These are phyloP conservation scores for Lophotriccus pileatus DNA, from an alignment of 2,797 vertebrate species.

Conservation along the genomic window DNA sequence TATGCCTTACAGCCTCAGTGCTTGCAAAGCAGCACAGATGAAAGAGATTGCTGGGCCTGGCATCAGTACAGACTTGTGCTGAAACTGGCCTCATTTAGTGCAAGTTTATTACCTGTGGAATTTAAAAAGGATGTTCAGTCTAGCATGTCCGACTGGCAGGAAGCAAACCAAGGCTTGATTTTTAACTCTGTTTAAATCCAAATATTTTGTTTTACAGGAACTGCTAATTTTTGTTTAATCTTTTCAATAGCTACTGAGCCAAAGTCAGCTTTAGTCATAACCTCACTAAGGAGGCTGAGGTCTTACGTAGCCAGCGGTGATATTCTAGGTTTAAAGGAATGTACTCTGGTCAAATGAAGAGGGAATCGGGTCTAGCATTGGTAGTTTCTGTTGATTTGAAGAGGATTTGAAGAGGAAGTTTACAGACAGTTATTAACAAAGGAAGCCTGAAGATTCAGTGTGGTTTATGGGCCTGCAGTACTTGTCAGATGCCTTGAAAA, in stretches of 20 bases:
- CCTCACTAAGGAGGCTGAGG: background rate
- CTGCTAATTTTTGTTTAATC: conserved; percentile 64
- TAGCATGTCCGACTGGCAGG: conserved; percentile 68
- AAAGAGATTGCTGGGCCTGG: conserved; percentile 68
- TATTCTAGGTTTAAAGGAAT: background rate
- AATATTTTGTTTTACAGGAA: conserved; percentile 43
- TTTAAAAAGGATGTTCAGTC: conserved; percentile 73
- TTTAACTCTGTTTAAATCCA: conserved; percentile 59
- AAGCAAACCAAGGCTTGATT: conserved; percentile 66
- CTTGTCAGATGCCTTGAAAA: background rate
- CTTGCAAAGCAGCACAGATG: conserved; percentile 53
- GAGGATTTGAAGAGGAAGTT: background rate
- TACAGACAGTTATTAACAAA: background rate
- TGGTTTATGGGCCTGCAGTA: background rate
- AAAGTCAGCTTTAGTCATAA: background rate
- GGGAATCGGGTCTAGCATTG: background rate
- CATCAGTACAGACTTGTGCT: conserved; percentile 61
- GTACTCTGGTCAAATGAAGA: background rate
- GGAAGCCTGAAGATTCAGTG: background rate
- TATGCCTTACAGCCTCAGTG: background rate
- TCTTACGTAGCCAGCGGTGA: background rate
- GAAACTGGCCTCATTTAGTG: conserved; percentile 56
- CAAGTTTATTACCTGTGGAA: conserved; percentile 75
- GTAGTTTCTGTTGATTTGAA: conserved; percentile 14
- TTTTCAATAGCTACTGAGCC: conserved; percentile 38